Evolutionary conservation across 2,797 vertebrate genomes (phyloP).

Genomic region (Sebastes iracundus): DNA sequence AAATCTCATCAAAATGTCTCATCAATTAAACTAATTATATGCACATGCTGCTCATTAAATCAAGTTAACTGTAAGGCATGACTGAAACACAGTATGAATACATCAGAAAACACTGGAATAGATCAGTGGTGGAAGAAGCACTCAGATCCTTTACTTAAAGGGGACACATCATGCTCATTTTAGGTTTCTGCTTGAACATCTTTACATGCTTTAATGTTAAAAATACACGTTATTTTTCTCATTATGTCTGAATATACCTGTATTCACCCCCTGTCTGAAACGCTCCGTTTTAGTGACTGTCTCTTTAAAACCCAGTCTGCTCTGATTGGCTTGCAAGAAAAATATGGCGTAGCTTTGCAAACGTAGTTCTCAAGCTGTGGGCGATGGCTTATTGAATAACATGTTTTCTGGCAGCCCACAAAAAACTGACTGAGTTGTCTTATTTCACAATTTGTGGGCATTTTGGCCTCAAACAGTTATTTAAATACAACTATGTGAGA

Average conservation of each 20-base stretch:
- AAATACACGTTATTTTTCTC: no score
- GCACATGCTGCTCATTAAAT: slow-evolving; percentile 66
- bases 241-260: no score
- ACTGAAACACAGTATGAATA: slow-evolving; percentile 39
- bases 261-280: no score
- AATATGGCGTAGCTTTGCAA: background rate
- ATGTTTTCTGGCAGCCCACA: no score
- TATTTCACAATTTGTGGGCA: no score
- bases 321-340: no score
- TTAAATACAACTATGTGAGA: background rate
- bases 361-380: background rate
- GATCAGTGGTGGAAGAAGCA: background rate
- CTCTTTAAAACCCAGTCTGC: no score
- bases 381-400: no score
- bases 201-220: background rate
- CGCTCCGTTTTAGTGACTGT: no score
- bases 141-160: background rate
- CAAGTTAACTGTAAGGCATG: slow-evolving; percentile 53
- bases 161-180: background rate
- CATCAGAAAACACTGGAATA: background rate
- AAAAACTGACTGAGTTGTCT: no score
- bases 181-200: no score
- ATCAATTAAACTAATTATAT: slow-evolving; percentile 67
- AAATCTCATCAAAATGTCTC: slow-evolving; percentile 67
- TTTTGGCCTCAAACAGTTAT: background rate